These are phyloP conservation scores for Agapornis roseicollis DNA, from an alignment of 2,113 vertebrate species.

Conservation along the genomic window DNA sequence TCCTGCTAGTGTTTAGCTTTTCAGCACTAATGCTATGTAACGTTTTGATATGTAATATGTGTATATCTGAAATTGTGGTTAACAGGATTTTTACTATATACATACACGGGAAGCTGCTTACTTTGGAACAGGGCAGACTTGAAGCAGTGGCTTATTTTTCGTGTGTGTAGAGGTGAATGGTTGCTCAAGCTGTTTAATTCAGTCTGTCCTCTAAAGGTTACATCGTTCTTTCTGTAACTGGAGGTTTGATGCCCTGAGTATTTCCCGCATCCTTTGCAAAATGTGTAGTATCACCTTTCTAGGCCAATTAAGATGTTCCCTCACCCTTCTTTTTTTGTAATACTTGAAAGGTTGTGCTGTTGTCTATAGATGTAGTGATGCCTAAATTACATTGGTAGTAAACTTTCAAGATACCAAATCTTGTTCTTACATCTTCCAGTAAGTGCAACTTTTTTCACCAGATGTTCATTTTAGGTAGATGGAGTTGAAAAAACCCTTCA, in stretches of 20 bases:
- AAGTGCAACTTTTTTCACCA: background rate
- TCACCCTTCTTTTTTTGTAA: background rate
- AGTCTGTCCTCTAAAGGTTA: background rate
- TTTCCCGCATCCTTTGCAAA: background rate
- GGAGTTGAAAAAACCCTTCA: background rate
- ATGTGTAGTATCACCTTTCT: background rate
- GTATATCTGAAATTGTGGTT: background rate
- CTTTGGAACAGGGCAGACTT: background rate
- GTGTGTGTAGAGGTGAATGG: background rate
- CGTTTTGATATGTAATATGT: background rate
- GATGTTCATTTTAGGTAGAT: background rate
- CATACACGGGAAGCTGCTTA: background rate
- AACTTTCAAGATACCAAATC: background rate
- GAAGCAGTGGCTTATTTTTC: background rate
- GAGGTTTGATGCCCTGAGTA: background rate
- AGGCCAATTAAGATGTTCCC: background rate
- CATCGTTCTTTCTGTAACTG: background rate
- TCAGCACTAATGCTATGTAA: background rate
- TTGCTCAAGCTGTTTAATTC: background rate
- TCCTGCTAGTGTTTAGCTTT: background rate
- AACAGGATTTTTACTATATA: background rate
- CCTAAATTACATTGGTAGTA: background rate
- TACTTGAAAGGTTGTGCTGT: background rate
- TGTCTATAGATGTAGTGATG: background rate
- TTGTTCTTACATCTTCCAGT: background rate